Base-by-base conservation (phyloP, 2,797 vertebrate genomes). In the Erpetoichthys calabaricus region DNA sequence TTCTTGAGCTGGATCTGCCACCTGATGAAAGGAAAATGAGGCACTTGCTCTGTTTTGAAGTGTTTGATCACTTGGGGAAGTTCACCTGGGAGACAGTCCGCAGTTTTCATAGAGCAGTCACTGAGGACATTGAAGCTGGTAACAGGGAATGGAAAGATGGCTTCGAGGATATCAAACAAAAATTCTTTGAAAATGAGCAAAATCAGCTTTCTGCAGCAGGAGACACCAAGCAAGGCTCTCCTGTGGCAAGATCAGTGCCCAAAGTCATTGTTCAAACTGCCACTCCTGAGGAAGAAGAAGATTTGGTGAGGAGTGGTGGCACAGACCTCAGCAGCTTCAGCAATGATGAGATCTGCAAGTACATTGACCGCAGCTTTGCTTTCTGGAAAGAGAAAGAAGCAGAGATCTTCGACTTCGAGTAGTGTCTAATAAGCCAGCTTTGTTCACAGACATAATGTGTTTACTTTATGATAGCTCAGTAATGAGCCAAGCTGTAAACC, bases 341-440 rank as follows among this genome's bases (percentile, higher is more conserved):
- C 67, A 86, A 84, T 7, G 88, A 90, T 3, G 95, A 97, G 60
- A 90, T 97, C 46, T 98, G 92, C 59, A 86, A 88, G 67, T 98
- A 93, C 75, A 91, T 99, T 5, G 86, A 94, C 65, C 86, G 93
- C 3, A 99, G 95, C 73, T 99, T 98, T 53, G 85, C 94, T 60
- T 99, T 98, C 77, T 99, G 95, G 95, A 99, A 98, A 75, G 92
- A 97, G 68, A 96, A 92, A 45, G 94, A 99, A 63, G 91, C 92
- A 0, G 95, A 98, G 78, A 90, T 99, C 71, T 96, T 97, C 83
- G 77, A 82, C 71, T 81, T 86, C 65, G 88, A 91, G 57, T 87
- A 85, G 62, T 83, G 70, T 79, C 56, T 25, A 25, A 25, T 25
- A 25, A 25, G 25, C 49, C 25, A 51, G 6, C 3, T 8, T 51